Base-by-base conservation (phyloP, 2,113 vertebrate genomes). In the Hypomesus transpacificus region DNA sequence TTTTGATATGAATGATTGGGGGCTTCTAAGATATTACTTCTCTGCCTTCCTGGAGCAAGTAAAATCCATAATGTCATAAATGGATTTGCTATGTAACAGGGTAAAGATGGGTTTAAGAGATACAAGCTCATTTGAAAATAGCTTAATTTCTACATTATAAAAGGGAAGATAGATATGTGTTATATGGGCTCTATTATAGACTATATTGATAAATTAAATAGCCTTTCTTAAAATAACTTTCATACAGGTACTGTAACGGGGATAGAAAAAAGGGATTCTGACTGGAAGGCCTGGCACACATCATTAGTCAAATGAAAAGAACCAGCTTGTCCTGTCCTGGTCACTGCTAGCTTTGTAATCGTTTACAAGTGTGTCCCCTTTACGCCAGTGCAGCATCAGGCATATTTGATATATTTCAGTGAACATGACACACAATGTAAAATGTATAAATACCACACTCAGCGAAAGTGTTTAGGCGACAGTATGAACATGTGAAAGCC, bases 381-480 rank as follows among this genome's bases (percentile, higher is more conserved):
- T 74, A 46, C 72, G 66, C 52, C 46, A 71, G 57, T 75, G 75
- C 68, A 71, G 68, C 73, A 54, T 20, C 68, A 61, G 73, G 21
- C 53, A 60, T 17, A 63, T 34, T 57, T 65, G 76, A 50, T 66
- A 70, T 59, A 46, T 56, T 46, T 64, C 66, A 34, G 21, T 78
- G 77, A 85, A 81, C 70, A 72, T 75, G 67, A 60, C 65, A 73
- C 68, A 75, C 51, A 56, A 63, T 75, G 77, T 81, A 75, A 83
- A 79, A 81, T 57, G 39, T 51, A 18, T 18, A n/a, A 4, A 18
- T 4, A 63, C 52, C 73, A 70, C 74, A 71, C 76, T 85, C 70
- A 77, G 79, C 63, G 17, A 16, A 62, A 62, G 17, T 62, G 22
- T 53, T 31, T 3, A 14, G 6, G 31, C 31, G 31, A 34, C 1